phyloP scores from a whole-genome alignment of 2,888 invertebrate species.

The Pammene aurita region DNA sequence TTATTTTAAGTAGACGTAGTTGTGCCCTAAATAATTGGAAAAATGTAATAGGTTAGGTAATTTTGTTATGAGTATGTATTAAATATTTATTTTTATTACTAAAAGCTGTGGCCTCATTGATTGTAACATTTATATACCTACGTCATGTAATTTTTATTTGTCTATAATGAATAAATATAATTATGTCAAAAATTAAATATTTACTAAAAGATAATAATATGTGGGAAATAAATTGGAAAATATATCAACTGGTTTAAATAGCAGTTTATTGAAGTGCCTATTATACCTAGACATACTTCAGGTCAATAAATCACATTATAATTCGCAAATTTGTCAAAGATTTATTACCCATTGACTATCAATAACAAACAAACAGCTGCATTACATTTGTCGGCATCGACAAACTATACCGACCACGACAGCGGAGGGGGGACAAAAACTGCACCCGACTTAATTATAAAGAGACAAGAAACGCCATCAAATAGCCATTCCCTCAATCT shows the following conservation, averaged over 20 bases:
- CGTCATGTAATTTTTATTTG: too few species aligned
- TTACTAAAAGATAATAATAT: not conserved
- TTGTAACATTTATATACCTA: too few species aligned
- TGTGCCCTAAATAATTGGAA: too few species aligned
- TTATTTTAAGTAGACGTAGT: too few species aligned
- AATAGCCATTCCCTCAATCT: constrained; percentile 83
- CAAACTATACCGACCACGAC: constrained; percentile 37
- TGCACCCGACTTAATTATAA: constrained; percentile 84
- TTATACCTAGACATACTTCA: constrained; percentile 9
- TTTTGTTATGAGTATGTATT: too few species aligned
- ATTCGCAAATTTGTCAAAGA: constrained; percentile 33
- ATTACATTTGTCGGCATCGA: constrained; percentile 36
- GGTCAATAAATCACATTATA: constrained; percentile 27
- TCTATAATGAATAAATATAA: too few species aligned
- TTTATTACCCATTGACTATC: constrained; percentile 28
- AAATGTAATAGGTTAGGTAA: too few species aligned
- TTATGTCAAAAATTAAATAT: not conserved
- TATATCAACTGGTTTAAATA: constrained; percentile 12
- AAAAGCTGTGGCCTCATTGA: too few species aligned
- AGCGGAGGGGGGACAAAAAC: constrained; percentile 72
- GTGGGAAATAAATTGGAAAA: too few species aligned
- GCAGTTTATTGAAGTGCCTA: constrained; percentile 21
- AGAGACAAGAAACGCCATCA: constrained; percentile 83
- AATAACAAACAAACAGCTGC: constrained; percentile 39
- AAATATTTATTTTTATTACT: too few species aligned